Evolutionary conservation across 2,888 invertebrate species (phyloP), one percentile per base, ranked within the genome.

Genomic region (Neoascia interrupta): DNA sequence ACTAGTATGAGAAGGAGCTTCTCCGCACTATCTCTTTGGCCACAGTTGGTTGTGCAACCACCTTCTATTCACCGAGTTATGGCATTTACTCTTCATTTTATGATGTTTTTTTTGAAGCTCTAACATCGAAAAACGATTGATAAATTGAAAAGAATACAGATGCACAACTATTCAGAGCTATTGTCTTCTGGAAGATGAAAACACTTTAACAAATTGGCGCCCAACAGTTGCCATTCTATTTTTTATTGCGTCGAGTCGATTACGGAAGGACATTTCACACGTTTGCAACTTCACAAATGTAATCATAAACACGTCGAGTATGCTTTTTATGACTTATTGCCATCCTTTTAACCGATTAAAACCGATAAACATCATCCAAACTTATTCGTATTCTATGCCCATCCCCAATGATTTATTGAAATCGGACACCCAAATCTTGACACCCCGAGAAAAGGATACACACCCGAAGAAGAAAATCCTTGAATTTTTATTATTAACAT

Each of bases 361-460:
- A 53, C 28, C 39, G 51, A 79, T 70, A 72, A 72, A 64, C 58
- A 64, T 37, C 56, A 28, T 49, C 26, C 31, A 45, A 66, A 53
- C 45, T 64, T 64, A 6, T 10, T 47, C 37, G 31, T 37, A 23
- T 43, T 36, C 37, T 26, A 10, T 13, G 45, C 36, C 53, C 53
- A 53, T 47, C 36, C 47, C 54, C 31, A 26, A 58, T 76, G 75
- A 76, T 76, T 76, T 76, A 76, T 76, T 70, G 75, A 64, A 58
- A 76, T 70, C 64, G 75, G 75, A 76, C 75, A 70, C 39, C 45
- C 58, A 64, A 70, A 76, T 76, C 75, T 70, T 70, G 51, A 53
- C 23, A 36, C 54, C 61, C 41, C 11, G 11, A 4, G 3, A 31
- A 64, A 37, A 28, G 47, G 47, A 49, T 61, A 64, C 36, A 53